Percentiles rank a stretch among this genome's conserved stretches.
These are phyloP conservation scores for human (Homo sapiens) DNA, from an alignment of 2,113 vertebrate species.

Conservation along the genomic window GRCh38 chr6:27760001-27760500, in stretches of 20 bases:
- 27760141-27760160: neutral
- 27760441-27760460: neutral
- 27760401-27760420: neutral
- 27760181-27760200: too few relatives aligned
- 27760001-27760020: neutral
- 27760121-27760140: neutral
- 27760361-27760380: neutral
- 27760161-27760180: neutral
- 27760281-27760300: neutral
- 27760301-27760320: neutral
- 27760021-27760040: neutral
- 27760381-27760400: too few relatives aligned
- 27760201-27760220: neutral
- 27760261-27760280: neutral
- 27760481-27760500: neutral
- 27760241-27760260: neutral
- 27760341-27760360: neutral
- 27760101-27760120: too few relatives aligned
- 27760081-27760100: neutral
- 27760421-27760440: neutral
- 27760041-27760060: neutral
- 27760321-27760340: neutral
- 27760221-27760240: neutral
- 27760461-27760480: neutral
- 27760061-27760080: too few relatives aligned